Percentiles rank a stretch among this genome's conserved stretches.
Evolutionary conservation across 2,797 vertebrate species (phyloP).

Genomic region (Artibeus jamaicensis): DNA sequence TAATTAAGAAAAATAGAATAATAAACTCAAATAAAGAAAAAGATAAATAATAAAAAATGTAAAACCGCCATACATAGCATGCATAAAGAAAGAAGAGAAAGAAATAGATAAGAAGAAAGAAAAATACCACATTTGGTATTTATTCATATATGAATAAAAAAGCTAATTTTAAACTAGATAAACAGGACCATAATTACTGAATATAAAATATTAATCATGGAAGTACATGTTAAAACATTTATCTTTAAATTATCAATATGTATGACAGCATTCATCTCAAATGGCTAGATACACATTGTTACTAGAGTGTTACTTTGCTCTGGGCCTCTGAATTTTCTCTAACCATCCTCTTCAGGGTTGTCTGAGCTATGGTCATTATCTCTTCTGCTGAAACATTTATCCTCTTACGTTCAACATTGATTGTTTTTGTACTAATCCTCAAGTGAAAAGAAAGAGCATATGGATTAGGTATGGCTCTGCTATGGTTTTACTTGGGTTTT

Average conservation of each 20-base stretch:
- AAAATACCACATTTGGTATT: neutral
- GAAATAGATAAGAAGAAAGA: neutral
- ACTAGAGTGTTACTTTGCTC: neutral
- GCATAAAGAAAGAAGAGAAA: neutral
- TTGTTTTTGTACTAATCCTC: neutral
- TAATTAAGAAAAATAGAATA: neutral
- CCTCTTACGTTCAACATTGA: neutral
- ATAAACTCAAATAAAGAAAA: neutral
- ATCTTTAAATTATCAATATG: neutral
- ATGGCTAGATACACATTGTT: neutral
- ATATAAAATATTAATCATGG: neutral
- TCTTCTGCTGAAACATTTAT: neutral
- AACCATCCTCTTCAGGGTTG: neutral
- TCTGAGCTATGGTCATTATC: neutral
- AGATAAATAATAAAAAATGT: neutral
- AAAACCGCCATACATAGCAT: neutral
- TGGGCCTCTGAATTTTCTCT: neutral
- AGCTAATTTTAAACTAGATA: neutral
- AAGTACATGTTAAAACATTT: neutral
- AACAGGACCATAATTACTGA: neutral
- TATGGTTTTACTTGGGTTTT: neutral
- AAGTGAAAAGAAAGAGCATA: neutral
- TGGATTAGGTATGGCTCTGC: neutral
- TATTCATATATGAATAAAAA: neutral
- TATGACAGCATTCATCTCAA: neutral